These are phyloP conservation scores for Bufotes viridis DNA, from an alignment of 2,797 vertebrate species.

Conservation along the genomic window DNA sequence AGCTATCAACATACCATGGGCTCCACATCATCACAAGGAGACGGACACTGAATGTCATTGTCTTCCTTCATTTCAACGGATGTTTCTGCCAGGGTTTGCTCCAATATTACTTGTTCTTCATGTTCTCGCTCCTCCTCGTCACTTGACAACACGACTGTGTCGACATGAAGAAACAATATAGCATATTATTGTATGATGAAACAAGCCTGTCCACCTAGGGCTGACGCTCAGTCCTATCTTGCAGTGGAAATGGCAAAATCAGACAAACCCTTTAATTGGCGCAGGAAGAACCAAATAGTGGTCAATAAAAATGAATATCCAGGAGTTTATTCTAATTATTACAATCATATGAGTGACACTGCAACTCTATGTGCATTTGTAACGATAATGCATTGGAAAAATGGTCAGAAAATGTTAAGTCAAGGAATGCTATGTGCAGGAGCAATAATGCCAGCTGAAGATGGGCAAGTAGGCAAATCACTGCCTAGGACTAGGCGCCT, in stretches of 20 bases:
- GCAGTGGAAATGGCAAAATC: too few species aligned
- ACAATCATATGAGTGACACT: background rate
- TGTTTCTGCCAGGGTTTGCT: constrained; percentile 67
- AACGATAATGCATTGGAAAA: too few species aligned
- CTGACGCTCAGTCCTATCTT: too few species aligned
- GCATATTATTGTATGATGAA: background rate
- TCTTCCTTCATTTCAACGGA: constrained; percentile 50
- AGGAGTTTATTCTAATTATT: background rate
- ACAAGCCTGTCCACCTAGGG: background rate
- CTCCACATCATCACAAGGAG: background rate
- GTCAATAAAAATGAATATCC: too few species aligned
- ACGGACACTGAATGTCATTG: background rate
- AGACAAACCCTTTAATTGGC: too few species aligned
- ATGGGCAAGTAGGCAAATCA: too few species aligned
- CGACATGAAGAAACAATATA: background rate
- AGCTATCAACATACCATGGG: constrained; percentile 29
- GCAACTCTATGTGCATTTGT: background rate
- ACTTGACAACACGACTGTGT: constrained; percentile 90
- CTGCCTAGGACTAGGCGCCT: too few species aligned
- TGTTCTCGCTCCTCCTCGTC: constrained; percentile 82
- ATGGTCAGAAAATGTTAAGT: too few species aligned
- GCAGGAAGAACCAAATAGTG: background rate
- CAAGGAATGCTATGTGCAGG: too few species aligned
- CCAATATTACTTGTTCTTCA: constrained; percentile 62
- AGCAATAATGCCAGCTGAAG: too few species aligned